Evolutionary conservation across 1,140 invertebrate genomes (phyloP).

Genomic region (Drosophila ambigua): DNA sequence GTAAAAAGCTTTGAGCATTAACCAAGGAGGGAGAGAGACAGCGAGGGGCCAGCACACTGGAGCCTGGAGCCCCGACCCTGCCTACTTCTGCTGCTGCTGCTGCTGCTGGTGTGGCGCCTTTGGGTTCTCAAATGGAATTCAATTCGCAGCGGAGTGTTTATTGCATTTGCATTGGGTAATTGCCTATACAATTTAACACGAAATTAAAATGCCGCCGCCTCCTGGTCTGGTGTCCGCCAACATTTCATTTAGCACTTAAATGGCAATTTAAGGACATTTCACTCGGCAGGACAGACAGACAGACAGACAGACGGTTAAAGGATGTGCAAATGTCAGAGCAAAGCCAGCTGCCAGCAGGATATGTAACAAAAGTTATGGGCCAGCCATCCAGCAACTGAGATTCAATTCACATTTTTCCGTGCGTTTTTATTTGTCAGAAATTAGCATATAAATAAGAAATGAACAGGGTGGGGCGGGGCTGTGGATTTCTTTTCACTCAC

Average conservation of each 20-base stretch:
- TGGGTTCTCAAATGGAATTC: slow-evolving; percentile 68
- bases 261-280: slow-evolving; percentile 70
- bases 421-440: slow-evolving; percentile 1
- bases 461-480: neutral
- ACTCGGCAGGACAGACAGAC: slow-evolving; percentile 11
- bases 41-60: slow-evolving; percentile 14
- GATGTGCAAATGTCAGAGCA: too few relatives aligned
- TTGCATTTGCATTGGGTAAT: slow-evolving; percentile 76
- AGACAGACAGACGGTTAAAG: too few relatives aligned
- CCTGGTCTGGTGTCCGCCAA: neutral
- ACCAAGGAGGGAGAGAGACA: too few relatives aligned
- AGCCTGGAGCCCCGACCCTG: neutral
- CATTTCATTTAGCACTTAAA: slow-evolving; percentile 74
- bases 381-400: too few relatives aligned
- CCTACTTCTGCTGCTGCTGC: too few relatives aligned
- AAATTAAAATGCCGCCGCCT: slow-evolving; percentile 64
- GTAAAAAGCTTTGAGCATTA: slow-evolving; percentile 65
- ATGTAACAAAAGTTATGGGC: too few relatives aligned
- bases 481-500: slow-evolving; percentile 28
- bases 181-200: slow-evolving; percentile 79
- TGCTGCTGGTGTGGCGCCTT: slow-evolving; percentile 45
- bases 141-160: slow-evolving; percentile 66
- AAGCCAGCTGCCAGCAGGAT: too few relatives aligned
- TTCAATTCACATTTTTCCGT: neutral
- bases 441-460: slow-evolving; percentile 11